Evolutionary conservation across 2,888 invertebrate species (phyloP), one percentile per base, ranked within the genome.

Genomic region (Rhagophthalmus giganteus): DNA sequence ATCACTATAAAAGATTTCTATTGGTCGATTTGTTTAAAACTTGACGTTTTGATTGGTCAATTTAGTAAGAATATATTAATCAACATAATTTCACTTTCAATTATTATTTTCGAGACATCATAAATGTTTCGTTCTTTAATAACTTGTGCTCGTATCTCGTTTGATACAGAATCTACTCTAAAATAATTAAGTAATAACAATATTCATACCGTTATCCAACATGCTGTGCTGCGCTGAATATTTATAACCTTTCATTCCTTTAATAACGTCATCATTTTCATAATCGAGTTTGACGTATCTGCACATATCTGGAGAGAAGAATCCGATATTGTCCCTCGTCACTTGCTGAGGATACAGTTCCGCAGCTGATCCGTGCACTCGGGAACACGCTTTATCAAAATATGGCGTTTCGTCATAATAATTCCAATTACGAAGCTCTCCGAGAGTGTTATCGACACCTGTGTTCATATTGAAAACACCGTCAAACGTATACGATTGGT

Each of bases 251-350:
- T 74, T 69, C 1, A 90, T 75, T 0, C 85, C 86, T 12, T 79
- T 75, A 4, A 83, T 66, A 1, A 70, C 64, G 0, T 81, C 79
- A 11, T 82, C 84, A 57, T 78, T 75, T 14, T 79, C 78, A 64
- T 81, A 88, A 58, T 84, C 81, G 67, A 88, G 71, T 26, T 78
- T 76, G 8, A 87, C 77, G 1, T 77, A 81, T 52, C 90, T 81
- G 73, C 92, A 92, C 60, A 92, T 76, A 67, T 92, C 90, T 0
- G 89, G 79, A 45, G 85, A 79, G 71, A 88, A 90, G 63, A 90
- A 76, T 16, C 74, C 73, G n/a, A 87, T 76, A 2, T 69, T 64
- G 13, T 76, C 78, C 54, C 81, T 82, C 0, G 76, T 77, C 55
- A 84, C 73, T 62, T 83, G 77, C 0, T 86, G 86, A 0, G 87